Conservation (phyloP, 2,113 vertebrate genomes). For the Vidua chalybeata region DNA sequence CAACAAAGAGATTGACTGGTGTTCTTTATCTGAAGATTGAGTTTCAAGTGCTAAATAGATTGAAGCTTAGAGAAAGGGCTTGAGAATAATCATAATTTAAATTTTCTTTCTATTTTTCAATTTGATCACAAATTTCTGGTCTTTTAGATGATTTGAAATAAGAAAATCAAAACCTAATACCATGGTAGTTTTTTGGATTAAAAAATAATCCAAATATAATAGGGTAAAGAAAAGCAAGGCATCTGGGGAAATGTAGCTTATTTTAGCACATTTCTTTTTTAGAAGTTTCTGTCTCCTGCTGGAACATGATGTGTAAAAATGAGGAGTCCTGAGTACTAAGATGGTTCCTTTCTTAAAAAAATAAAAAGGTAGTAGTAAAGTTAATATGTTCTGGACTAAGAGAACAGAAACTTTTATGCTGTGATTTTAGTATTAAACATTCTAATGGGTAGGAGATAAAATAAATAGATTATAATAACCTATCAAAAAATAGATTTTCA, state of each 20-base stretch:
- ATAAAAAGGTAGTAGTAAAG: background rate
- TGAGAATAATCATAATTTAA: background rate
- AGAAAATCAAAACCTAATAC: background rate
- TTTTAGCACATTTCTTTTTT: background rate
- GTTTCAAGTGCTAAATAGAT: conserved; percentile 9
- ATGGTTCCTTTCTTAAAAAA: background rate
- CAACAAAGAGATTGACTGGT: background rate
- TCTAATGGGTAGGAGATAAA: background rate
- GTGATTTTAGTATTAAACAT: background rate
- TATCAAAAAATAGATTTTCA: background rate
- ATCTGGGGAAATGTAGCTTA: background rate
- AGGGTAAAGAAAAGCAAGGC: background rate
- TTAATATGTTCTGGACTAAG: background rate
- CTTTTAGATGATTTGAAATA: background rate
- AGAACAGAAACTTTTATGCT: background rate
- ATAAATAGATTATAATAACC: background rate
- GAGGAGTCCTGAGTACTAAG: background rate
- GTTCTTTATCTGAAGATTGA: background rate
- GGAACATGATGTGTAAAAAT: background rate
- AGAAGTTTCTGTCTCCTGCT: background rate
- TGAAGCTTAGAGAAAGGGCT: background rate
- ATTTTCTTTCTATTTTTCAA: background rate
- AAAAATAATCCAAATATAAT: background rate
- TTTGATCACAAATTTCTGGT: background rate
- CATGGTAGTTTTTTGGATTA: background rate